Percentiles rank a stretch among this genome's conserved stretches.
phyloP scores from a whole-genome alignment of 2,888 invertebrate genomes.

The Agrochola lychnidis region DNA sequence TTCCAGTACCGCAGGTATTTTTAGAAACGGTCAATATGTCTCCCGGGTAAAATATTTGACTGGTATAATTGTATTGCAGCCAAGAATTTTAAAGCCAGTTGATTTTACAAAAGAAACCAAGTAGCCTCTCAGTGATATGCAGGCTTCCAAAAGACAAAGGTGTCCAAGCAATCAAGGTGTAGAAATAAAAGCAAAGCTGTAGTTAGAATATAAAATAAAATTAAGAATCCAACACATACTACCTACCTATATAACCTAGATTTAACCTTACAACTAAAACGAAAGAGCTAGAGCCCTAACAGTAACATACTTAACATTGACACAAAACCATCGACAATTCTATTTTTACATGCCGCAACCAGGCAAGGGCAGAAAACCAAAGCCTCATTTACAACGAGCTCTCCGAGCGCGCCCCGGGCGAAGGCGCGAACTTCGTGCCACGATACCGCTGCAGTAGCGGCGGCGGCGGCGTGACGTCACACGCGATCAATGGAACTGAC shows the following conservation, averaged over 20 bases:
- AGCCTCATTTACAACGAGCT: conserved; percentile 61
- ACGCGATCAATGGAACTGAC: conserved; percentile 86
- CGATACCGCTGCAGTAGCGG: conserved; percentile 76
- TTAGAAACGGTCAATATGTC: too few relatives aligned
- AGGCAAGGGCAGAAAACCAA: conserved; percentile 58
- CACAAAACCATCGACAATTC: conserved; percentile 45
- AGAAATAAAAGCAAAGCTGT: neutral
- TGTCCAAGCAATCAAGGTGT: neutral
- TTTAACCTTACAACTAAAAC: neutral
- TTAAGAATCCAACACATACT: neutral
- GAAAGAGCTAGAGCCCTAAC: neutral
- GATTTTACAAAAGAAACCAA: neutral
- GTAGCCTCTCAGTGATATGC: neutral
- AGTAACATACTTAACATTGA: conserved; percentile 34
- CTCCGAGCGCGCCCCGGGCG: conserved; percentile 60
- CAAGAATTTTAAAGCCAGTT: neutral
- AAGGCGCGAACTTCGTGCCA: conserved; percentile 63
- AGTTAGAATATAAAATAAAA: neutral
- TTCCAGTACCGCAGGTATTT: neutral
- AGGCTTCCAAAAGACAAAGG: neutral
- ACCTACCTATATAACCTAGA: neutral
- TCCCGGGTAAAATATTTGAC: too few relatives aligned
- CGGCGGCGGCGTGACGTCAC: conserved; percentile 80
- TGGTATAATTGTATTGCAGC: neutral
- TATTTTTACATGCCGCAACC: conserved; percentile 57